Conservation (phyloP, 2,888 invertebrate species). For the Andrena praecox region DNA sequence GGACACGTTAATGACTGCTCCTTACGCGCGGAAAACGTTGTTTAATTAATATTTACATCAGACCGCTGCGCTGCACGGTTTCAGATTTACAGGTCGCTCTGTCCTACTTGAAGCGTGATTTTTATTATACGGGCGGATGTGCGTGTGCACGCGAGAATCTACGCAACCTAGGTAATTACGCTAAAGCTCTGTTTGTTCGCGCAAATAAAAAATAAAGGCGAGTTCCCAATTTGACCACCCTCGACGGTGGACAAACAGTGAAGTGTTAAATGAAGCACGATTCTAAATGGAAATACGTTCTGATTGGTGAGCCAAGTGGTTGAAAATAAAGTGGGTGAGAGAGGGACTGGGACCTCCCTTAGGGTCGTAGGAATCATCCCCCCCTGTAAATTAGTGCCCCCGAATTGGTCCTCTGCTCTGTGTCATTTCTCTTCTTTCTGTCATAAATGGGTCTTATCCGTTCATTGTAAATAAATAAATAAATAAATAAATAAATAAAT, state of each 20-base stretch:
- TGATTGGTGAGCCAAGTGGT: no score
- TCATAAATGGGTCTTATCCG: no score
- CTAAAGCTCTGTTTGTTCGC: background rate
- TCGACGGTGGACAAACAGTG: background rate
- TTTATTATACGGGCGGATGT: conserved; percentile 14
- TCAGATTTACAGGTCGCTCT: conserved; percentile 26
- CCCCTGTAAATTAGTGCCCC: no score
- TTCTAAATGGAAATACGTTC: no score
- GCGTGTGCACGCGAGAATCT: background rate
- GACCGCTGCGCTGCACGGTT: background rate
- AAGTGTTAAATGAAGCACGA: background rate
- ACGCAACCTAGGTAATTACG: background rate
- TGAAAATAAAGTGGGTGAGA: no score
- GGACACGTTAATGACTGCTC: conserved; percentile 9
- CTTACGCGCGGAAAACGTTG: conserved; percentile 4
- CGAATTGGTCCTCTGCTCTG: no score
- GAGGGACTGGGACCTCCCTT: no score
- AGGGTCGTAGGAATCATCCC: no score
- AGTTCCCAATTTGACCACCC: background rate
- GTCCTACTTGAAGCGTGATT: conserved; percentile 41
- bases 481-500: no score
- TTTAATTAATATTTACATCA: conserved; percentile 45
- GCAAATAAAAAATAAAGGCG: background rate
- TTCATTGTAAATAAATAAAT: no score
- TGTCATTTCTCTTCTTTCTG: no score